Conservation (phyloP, 2,888 invertebrate genomes). For the Camptogramma bilineatum region DNA sequence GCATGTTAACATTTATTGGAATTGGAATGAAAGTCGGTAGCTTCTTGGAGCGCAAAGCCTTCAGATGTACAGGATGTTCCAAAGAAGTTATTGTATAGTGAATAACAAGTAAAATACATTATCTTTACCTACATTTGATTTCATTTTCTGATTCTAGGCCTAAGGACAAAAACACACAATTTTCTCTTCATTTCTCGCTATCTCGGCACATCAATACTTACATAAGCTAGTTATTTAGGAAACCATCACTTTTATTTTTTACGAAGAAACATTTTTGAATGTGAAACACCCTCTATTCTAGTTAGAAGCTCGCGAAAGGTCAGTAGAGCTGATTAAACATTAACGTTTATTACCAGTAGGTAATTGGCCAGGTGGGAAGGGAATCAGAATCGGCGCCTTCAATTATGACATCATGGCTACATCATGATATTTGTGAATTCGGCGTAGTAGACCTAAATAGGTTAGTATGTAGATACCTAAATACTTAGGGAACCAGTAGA, state of each 20-base stretch:
- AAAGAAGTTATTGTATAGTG: not conserved
- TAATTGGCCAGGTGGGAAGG: conserved; percentile 33
- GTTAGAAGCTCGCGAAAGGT: conserved; percentile 63
- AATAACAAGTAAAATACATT: not conserved
- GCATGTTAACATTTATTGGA: conserved; percentile 68
- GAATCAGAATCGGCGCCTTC: conserved; percentile 21
- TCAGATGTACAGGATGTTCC: conserved; percentile 24
- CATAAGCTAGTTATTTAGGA: no score
- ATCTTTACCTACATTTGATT: no score
- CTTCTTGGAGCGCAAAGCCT: conserved; percentile 28
- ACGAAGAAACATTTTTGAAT: conserved; percentile 28
- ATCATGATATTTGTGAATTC: not conserved
- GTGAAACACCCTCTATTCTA: conserved; percentile 48
- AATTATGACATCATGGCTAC: conserved; percentile 22
- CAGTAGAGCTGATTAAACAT: conserved; percentile 64
- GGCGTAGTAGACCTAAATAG: not conserved
- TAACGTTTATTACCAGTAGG: conserved; percentile 58
- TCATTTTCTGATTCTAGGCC: no score
- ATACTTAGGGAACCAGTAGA: no score
- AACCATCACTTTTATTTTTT: no score
- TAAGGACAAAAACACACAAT: no score
- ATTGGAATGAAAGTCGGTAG: conserved; percentile 45
- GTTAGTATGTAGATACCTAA: no score
- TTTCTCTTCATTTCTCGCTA: no score
- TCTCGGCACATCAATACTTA: no score